Evolutionary conservation across 1,140 invertebrate genomes (phyloP), one percentile per base, ranked within the genome.

Genomic region (Brachionus rotundiformis): DNA sequence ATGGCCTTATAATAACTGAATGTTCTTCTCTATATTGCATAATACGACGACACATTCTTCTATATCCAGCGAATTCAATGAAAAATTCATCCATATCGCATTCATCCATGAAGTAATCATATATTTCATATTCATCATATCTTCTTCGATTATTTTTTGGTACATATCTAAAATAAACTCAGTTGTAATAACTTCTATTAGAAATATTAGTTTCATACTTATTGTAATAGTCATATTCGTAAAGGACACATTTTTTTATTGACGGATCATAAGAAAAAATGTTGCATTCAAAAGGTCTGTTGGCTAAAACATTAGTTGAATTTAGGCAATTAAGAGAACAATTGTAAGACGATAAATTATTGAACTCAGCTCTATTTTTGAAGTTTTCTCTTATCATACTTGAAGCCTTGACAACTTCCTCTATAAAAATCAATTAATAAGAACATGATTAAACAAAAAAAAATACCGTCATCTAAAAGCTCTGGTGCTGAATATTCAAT

Each of bases 21-120:
- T 79, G 76, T 11, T 41, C 36, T 10, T 79, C 27, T 29, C 76
- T 8, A 31, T 79, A 79, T 11, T 79, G 23, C 59, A 79, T 33
- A n/a, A 79, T 59, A 11, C 76, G 10, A 0, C 47, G 44, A 79
- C 76, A 79, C 29, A 59, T 19, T 36, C 76, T 33, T 25, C 29
- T 49, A 27, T 79, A 79, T 33, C 76, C 76, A 63, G 31, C 16
- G 5, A 79, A 39, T 11, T 79, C 59, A 16, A 47, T 41, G 5
- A 79, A 41, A 33, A 59, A 36, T 16, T 79, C 76, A 25, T 79
- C 76, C 76, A 79, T 79, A 19, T 63, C 76, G 41, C 76, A 79
- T 39, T 79, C 76, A 25, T 79, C 76, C 16, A 59, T 54, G 41
- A 79, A 63, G 47, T 33, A 79, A 23, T 79, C 76, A 33, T 59